These are phyloP conservation scores for Rhingia campestris DNA, from an alignment of 2,888 invertebrate genomes.

Conservation along the genomic window DNA sequence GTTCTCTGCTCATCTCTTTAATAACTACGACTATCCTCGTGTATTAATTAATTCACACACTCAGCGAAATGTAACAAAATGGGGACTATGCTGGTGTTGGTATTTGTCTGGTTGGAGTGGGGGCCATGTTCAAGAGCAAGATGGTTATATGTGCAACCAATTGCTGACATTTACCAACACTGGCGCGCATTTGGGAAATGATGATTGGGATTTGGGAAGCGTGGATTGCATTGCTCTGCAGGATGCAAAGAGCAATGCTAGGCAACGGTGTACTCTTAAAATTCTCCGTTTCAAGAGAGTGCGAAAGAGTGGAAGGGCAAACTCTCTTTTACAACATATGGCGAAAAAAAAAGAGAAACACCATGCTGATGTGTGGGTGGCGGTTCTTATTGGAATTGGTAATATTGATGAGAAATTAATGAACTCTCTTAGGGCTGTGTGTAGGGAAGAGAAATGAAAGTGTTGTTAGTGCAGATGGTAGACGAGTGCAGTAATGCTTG, in stretches of 20 bases:
- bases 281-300: no score
- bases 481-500: no score
- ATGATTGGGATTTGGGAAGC: background rate
- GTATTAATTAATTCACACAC: constrained; percentile 66
- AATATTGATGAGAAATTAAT: no score
- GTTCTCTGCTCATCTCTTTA: constrained; percentile 49
- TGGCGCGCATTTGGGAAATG: background rate
- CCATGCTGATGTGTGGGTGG: no score
- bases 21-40: constrained; percentile 31
- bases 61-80: constrained; percentile 57
- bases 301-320: no score
- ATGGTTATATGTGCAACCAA: constrained; percentile 41
- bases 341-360: no score
- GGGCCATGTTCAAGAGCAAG: constrained; percentile 36
- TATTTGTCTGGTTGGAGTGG: constrained; percentile 16
- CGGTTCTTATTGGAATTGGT: no score
- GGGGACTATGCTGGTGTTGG: constrained; percentile 53
- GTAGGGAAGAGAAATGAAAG: no score
- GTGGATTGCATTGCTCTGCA: background rate
- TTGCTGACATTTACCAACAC: constrained; percentile 11
- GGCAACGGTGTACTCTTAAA: background rate
- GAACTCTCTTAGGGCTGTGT: no score
- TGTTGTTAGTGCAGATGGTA: no score
- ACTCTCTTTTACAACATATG: no score
- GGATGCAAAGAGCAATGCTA: background rate